phyloP scores from a whole-genome alignment of 2,797 vertebrate genomes.

The Sebastes hubbsi region DNA sequence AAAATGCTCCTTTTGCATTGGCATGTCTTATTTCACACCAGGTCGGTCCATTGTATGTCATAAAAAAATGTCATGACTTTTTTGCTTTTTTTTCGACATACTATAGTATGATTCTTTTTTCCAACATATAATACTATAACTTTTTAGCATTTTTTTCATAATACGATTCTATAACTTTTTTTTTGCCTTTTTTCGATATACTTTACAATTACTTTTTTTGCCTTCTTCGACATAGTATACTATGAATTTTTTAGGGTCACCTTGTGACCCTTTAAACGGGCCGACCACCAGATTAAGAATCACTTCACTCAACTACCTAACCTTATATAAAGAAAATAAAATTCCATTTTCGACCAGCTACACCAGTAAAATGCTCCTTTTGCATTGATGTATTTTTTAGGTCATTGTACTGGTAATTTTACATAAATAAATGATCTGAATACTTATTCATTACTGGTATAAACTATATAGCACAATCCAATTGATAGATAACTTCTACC shows the following conservation, averaged over 20 bases:
- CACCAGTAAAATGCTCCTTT: not conserved
- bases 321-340: not conserved
- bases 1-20: not conserved
- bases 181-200: too few species aligned
- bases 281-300: not conserved
- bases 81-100: too few species aligned
- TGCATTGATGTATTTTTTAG: not conserved
- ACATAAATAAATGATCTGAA: not conserved
- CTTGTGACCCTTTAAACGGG: not conserved
- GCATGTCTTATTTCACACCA: too few species aligned
- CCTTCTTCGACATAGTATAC: too few species aligned
- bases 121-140: too few species aligned
- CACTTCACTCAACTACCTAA: not conserved
- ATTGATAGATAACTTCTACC: not conserved
- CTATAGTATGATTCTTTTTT: too few species aligned
- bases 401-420: not conserved
- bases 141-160: too few species aligned
- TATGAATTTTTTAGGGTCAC: not conserved
- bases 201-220: too few species aligned
- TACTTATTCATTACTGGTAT: not conserved
- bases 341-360: not conserved
- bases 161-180: too few species aligned
- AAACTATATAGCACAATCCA: not conserved
- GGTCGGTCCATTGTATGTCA: fast-evolving
- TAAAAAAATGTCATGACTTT: too few species aligned